Conservation (phyloP, 1,140 invertebrate genomes). For the Diorhabda carinulata region DNA sequence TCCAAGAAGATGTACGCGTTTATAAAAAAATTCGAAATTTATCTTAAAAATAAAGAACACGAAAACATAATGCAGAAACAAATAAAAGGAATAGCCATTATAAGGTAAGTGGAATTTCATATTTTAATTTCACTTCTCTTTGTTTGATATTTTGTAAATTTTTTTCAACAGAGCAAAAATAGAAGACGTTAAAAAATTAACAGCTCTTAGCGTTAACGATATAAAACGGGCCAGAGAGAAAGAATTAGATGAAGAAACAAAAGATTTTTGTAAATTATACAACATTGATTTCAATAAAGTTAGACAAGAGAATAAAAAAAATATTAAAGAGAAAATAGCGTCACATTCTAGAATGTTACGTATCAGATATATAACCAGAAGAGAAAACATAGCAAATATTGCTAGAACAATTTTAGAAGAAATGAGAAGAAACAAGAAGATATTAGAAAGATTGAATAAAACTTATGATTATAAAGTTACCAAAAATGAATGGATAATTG, state of each 20-base stretch:
- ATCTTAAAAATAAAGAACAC: slow-evolving; percentile 13
- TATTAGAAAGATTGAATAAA: neutral
- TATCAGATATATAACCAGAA: neutral
- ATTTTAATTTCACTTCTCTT: neutral
- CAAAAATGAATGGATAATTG: neutral
- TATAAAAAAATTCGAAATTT: slow-evolving; percentile 26
- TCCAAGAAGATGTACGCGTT: slow-evolving; percentile 26
- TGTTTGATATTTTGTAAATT: neutral
- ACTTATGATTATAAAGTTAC: neutral
- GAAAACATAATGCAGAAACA: slow-evolving; percentile 17
- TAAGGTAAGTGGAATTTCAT: slow-evolving; percentile 11
- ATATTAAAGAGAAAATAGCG: slow-evolving; percentile 4
- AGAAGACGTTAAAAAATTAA: slow-evolving; percentile 1
- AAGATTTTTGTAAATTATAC: neutral
- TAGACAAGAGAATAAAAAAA: neutral
- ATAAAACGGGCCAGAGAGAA: neutral
- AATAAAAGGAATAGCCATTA: slow-evolving; percentile 20
- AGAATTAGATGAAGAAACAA: neutral
- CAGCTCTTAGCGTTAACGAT: neutral
- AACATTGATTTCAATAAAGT: neutral
- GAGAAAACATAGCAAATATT: neutral
- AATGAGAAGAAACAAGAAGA: neutral
- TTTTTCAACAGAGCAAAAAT: neutral
- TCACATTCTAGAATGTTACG: slow-evolving; percentile 1
- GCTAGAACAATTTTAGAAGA: slow-evolving; percentile 1